Conservation (phyloP, 2,797 vertebrate species). For the Natrix natrix region DNA sequence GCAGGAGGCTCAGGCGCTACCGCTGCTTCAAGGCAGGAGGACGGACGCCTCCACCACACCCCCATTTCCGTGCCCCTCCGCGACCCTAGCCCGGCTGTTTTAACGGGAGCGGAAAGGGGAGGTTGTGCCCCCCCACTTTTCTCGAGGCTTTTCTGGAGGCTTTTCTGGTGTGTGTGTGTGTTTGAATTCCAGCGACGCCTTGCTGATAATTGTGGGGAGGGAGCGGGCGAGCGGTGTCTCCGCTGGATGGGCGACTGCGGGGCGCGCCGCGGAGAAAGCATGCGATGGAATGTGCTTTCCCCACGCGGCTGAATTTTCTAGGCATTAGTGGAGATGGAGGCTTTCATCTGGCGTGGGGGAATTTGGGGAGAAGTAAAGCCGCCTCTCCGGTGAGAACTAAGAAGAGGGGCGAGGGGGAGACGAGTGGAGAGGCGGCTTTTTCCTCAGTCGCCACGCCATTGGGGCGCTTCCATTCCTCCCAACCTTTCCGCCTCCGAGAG, state of each 20-base stretch:
- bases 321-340: neutral
- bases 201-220: neutral
- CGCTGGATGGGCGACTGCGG: neutral
- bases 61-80: neutral
- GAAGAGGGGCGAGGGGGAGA: neutral
- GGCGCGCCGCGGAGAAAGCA: too few relatives aligned
- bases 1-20: too few relatives aligned
- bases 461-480: neutral
- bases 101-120: neutral
- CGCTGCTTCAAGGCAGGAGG: neutral
- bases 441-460: neutral
- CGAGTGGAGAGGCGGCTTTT: neutral
- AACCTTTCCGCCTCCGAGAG: neutral
- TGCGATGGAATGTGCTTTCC: neutral
- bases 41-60: neutral
- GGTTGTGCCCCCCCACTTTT: neutral
- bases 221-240: neutral
- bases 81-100: neutral
- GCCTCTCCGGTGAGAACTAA: neutral
- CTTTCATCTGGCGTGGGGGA: neutral
- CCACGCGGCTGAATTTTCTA: too few relatives aligned
- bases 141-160: too few relatives aligned
- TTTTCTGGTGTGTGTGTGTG: neutral
- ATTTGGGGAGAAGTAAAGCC: neutral
- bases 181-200: neutral